Evolutionary conservation across 2,113 vertebrate genomes (phyloP).

Genomic region (Scomber colias): DNA sequence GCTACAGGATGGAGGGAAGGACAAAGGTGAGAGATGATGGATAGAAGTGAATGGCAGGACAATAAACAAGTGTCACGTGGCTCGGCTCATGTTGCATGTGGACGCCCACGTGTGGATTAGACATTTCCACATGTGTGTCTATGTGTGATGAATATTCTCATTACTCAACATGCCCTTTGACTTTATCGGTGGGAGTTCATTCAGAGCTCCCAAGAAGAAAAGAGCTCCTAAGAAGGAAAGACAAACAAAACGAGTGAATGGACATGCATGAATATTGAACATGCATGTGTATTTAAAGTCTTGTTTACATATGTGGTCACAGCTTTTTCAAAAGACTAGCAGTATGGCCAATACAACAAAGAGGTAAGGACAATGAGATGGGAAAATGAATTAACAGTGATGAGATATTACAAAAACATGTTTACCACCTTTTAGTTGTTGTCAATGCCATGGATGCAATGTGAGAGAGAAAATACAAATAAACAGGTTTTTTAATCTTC

Average conservation of each 20-base stretch:
- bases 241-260: not conserved
- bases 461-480: too few relatives aligned
- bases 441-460: too few relatives aligned
- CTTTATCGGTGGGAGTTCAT: slow-evolving; percentile 18
- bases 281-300: not conserved
- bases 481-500: too few relatives aligned
- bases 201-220: not conserved
- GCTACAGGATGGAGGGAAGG: slow-evolving; percentile 5
- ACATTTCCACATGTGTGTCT: not conserved
- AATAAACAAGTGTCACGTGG: slow-evolving; percentile 44
- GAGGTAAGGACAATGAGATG: not conserved
- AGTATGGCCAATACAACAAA: not conserved
- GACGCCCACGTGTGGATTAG: not conserved
- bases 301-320: slow-evolving; percentile 15
- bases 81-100: slow-evolving; percentile 5
- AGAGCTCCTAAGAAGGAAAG: too few relatives aligned
- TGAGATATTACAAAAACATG: not conserved
- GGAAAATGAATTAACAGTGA: not conserved
- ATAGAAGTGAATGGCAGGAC: slow-evolving; percentile 27
- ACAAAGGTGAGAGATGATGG: slow-evolving; percentile 41
- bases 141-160: slow-evolving; percentile 20
- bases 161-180: slow-evolving; percentile 20
- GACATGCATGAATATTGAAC: not conserved
- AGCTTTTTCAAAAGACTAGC: not conserved
- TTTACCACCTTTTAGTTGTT: not conserved